Base-by-base conservation (phyloP, 2,113 vertebrate genomes). In the Corythoichthys haematopterus region DNA sequence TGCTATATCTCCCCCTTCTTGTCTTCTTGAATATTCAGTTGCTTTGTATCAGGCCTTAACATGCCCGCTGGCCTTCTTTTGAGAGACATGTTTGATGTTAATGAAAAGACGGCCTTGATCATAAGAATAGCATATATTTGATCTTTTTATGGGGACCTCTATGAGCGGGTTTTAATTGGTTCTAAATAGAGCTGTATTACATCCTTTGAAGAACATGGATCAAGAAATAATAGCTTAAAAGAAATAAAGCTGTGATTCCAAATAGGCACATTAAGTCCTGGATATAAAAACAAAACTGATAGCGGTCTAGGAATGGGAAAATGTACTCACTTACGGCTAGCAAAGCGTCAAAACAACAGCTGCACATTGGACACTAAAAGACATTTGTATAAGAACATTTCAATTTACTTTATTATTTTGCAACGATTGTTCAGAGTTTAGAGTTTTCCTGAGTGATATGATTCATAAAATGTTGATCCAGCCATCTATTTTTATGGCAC, bases 321-420 rank as follows among this genome's bases (percentile, higher is more conserved):
- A 57, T 33, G 35, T 35, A 6, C 28, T 15, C 55, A 14, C 12
- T 36, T 57, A 36, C 33, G 35, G 55, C 10, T 57, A 13, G 55
- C 28, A 36, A 14, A 5, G 28, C 50, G 77, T 64, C 69, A 73
- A 73, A 82, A 83, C 63, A 79, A 70, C 69, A 79, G 81, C 70
- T 73, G 71, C 61, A 48, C 64, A 71, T 77, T 75, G 73, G 65
- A 57, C 47, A 50, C 69, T 80, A 68, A 79, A 84, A 46, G 50
- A 48, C 68, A 79, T 74, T 75, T 67, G 66, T 55, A 79, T 76
- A 58, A 66, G 65, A 46, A 64, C 66, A 65, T 52, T 70, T 66
- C 65, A 68, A 2, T 57, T 36, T 3, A 6, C 55, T 57, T 57
- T 12, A 36, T 36, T 57, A 55, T 55, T 57, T 36, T 57, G 33